These are phyloP conservation scores for Ictalurus punctatus DNA, from an alignment of 2,113 vertebrate genomes.

Conservation along the genomic window DNA sequence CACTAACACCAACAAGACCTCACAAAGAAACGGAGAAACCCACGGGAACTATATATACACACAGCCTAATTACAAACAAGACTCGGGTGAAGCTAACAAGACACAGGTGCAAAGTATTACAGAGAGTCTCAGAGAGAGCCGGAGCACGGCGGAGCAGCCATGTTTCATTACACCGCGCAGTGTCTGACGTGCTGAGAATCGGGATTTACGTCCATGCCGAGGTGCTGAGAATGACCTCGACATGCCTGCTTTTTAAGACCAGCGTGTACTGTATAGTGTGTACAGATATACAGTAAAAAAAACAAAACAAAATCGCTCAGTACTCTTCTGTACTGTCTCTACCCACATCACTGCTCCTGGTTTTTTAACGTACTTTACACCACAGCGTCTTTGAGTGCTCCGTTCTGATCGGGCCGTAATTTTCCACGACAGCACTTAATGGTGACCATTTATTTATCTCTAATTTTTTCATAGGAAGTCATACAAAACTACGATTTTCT, in stretches of 20 bases:
- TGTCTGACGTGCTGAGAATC: not conserved
- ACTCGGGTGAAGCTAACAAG: not conserved
- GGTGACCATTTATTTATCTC: no score
- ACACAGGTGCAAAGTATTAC: slow-evolving; percentile 6
- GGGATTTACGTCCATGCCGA: not conserved
- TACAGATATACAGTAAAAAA: not conserved
- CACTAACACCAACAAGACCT: not conserved
- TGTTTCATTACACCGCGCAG: not conserved
- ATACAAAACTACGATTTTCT: no score
- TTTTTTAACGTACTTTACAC: no score
- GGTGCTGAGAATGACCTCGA: not conserved
- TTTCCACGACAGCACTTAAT: no score
- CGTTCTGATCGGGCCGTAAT: no score
- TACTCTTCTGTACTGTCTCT: not conserved
- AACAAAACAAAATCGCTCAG: no score
- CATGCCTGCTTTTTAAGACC: not conserved
- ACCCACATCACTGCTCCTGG: not conserved
- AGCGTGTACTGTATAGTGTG: not conserved
- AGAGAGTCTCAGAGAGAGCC: not conserved
- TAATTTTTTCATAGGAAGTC: no score
- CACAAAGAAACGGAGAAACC: not conserved
- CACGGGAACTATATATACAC: not conserved
- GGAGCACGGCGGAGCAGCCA: not conserved
- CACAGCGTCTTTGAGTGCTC: no score
- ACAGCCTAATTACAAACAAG: slow-evolving; percentile 20